These are phyloP conservation scores for Valencia hispanica DNA, from an alignment of 2,797 vertebrate genomes.

Conservation along the genomic window DNA sequence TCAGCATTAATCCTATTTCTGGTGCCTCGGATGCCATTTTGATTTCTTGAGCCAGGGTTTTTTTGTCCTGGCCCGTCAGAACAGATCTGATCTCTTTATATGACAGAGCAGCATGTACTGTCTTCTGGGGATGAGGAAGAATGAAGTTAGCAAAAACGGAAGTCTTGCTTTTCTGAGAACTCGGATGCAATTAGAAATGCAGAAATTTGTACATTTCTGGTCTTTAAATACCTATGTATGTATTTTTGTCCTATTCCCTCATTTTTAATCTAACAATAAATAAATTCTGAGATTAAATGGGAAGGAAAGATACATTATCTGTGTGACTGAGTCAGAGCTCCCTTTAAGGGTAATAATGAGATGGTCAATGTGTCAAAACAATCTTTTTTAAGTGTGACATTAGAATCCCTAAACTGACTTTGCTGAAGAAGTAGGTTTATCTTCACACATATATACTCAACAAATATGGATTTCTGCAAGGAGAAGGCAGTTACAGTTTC, in stretches of 20 bases:
- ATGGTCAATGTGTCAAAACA: neutral
- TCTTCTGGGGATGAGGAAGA: neutral
- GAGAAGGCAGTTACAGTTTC: neutral
- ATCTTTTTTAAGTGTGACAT: neutral
- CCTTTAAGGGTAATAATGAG: neutral
- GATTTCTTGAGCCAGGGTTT: neutral
- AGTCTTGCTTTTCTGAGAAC: neutral
- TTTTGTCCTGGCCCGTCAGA: slow-evolving; percentile 12
- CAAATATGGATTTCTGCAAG: neutral
- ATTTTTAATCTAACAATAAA: neutral
- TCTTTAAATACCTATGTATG: neutral
- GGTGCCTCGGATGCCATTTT: slow-evolving; percentile 9
- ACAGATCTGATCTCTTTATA: slow-evolving; percentile 12
- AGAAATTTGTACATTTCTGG: neutral
- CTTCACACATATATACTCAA: neutral
- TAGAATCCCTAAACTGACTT: neutral
- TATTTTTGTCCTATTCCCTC: neutral
- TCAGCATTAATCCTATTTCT: slow-evolving; percentile 7
- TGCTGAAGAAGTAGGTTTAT: neutral
- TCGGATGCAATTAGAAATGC: neutral
- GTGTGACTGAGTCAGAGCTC: neutral
- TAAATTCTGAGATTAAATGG: neutral
- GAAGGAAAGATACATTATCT: neutral
- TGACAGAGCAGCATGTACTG: slow-evolving; percentile 8
- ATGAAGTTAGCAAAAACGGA: neutral